These are phyloP conservation scores for Vidua macroura DNA, from an alignment of 2,113 vertebrate species.

Conservation along the genomic window DNA sequence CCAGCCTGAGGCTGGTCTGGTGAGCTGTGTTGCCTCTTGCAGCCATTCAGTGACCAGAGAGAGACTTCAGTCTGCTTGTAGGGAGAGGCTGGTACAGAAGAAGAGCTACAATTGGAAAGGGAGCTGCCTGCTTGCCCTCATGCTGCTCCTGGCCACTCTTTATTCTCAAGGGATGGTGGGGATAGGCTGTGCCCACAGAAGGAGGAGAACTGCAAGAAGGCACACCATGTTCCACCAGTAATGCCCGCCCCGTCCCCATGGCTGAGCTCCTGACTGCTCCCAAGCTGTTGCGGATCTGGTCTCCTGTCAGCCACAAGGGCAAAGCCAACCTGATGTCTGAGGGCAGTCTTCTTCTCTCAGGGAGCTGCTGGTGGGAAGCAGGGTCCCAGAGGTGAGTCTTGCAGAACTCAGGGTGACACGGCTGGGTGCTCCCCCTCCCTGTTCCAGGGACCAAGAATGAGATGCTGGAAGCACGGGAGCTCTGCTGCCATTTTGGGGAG, in stretches of 20 bases:
- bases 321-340: not conserved
- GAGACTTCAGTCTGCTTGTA: not conserved
- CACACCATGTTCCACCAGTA: not conserved
- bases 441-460: not conserved
- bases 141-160: not conserved
- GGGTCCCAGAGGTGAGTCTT: not conserved
- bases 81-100: not conserved
- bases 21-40: not conserved
- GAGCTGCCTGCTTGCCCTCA: not conserved
- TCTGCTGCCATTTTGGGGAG: not conserved
- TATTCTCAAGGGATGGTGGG: not conserved
- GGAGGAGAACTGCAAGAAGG: not conserved
- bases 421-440: fast-evolving
- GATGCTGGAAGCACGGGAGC: not conserved
- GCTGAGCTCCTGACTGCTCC: not conserved
- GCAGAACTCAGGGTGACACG: not conserved
- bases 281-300: not conserved
- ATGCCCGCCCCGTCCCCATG: fast-evolving
- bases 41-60: not conserved
- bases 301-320: not conserved
- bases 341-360: not conserved
- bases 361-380: not conserved
- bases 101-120: not conserved
- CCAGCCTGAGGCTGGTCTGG: not conserved
- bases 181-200: not conserved